Percentiles rank a stretch among this genome's conserved stretches.
Evolutionary conservation across 2,797 vertebrate species (phyloP).

Genomic region (Silurus aristotelis): DNA sequence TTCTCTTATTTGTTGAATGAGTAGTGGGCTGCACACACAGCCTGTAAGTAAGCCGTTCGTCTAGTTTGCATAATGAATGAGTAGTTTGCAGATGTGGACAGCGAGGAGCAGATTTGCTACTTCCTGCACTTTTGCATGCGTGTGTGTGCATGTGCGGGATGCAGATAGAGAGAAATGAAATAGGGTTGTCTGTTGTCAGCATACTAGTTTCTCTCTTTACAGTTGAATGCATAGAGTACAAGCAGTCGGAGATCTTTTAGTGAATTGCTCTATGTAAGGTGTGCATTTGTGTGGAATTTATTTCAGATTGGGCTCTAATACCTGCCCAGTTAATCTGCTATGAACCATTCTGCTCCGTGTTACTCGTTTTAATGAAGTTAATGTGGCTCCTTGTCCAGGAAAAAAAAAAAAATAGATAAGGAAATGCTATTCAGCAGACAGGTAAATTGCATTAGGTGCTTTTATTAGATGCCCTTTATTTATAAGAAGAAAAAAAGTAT

Average conservation of each 20-base stretch:
- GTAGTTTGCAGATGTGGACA: conserved; percentile 24
- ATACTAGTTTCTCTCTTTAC: conserved; percentile 43
- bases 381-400: not conserved
- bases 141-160: conserved; percentile 16
- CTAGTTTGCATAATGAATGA: conserved; percentile 52
- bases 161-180: conserved; percentile 48
- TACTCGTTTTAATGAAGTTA: conserved; percentile 8
- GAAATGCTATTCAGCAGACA: not conserved
- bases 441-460: not conserved
- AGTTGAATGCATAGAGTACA: conserved; percentile 25
- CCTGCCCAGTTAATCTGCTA: conserved; percentile 18
- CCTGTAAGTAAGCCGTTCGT: conserved; percentile 49
- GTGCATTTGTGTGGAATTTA: not conserved
- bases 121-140: conserved; percentile 21
- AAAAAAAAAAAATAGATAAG: not conserved
- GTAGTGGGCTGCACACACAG: conserved; percentile 29
- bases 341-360: conserved; percentile 5
- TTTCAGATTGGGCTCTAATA: conserved; percentile 33
- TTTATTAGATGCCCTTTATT: not conserved
- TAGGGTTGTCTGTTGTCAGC: conserved; percentile 49
- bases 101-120: conserved; percentile 42
- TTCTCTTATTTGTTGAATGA: conserved; percentile 43
- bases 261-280: conserved; percentile 30
- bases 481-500: not conserved
- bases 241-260: conserved; percentile 16